Evolutionary conservation across 1,140 invertebrate species (phyloP), one percentile per base, ranked within the genome.

Genomic region (Ceratina australensis): DNA sequence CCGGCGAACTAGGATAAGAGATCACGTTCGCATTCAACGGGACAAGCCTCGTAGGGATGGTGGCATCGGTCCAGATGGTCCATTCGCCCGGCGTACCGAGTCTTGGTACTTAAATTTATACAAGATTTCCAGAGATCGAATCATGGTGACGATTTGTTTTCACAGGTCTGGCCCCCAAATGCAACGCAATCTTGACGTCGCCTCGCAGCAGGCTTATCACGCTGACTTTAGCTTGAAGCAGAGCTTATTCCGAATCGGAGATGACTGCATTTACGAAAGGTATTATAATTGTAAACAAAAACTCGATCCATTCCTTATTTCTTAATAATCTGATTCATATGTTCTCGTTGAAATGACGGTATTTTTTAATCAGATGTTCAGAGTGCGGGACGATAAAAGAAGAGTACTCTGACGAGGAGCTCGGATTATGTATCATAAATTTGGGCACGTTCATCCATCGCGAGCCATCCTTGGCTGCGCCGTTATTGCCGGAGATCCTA

Each of bases 401-500:
- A 93, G 96, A 98, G 87, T 99, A 99, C 90, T 98, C 96, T 82
- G 98, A 99, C 91, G 98, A 99, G 90, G 98, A 99, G 89, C 93
- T 99, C 52, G 98, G 98, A 0, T 93, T 99, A 28, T 97, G 98
- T 88, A 97, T 99, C 79, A 97, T 99, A 33, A 96, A 97, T 72
- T 92, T 99, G 63, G 97, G 97, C 26, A 99, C 98, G 1, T 99
- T 98, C 91, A 97, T 99, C 77, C 98, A 99, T 90, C 93, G 98
- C 57, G 98, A 99, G 90, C 98, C 99, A 10, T 95, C 95, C 10
- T 93, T 99, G 86, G 98, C 98, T 22, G 98, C 98, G 2, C 96
- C 97, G 0, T 93, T 99, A 71, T 91, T 99, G 68, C 97, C 98
- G 3, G 96, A 98, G 85, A 98, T 99, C 79, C 92, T 99, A 18